Evolutionary conservation across 2,797 vertebrate species (phyloP).

Genomic region (Margarornis squamiger): DNA sequence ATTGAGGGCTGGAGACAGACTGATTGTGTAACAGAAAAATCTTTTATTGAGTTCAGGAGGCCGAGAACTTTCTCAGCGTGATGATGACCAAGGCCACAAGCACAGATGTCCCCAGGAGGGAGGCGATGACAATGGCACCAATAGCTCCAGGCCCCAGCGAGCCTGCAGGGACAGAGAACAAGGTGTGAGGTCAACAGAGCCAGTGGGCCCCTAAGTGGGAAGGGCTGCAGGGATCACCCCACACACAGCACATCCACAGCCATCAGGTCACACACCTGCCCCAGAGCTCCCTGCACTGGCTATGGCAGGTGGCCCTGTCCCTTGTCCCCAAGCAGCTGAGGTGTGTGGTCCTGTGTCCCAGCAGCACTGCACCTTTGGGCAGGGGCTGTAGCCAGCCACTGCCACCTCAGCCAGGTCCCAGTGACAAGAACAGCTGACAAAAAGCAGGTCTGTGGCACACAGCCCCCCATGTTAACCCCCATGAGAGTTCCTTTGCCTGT

Average conservation of each 20-base stretch:
- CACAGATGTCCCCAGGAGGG: conserved; percentile 93
- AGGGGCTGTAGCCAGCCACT: background rate
- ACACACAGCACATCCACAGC: fast-evolving
- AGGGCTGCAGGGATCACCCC: background rate
- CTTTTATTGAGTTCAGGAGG: conserved; percentile 84
- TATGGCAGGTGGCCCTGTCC: background rate
- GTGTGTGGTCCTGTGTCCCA: background rate
- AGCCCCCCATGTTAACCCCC: background rate
- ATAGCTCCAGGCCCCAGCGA: conserved; percentile 92
- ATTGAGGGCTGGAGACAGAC: background rate
- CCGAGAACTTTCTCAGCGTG: conserved; percentile 91
- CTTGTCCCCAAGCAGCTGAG: fast-evolving
- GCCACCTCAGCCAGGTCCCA: background rate
- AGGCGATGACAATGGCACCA: conserved; percentile 93
- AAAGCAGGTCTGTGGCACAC: fast-evolving
- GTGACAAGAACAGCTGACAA: background rate
- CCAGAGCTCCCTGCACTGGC: fast-evolving
- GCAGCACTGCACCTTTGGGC: fast-evolving
- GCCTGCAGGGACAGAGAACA: conserved; percentile 72
- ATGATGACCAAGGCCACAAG: conserved; percentile 93
- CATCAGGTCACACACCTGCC: fast-evolving
- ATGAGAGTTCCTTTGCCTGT: background rate
- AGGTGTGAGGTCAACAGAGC: background rate
- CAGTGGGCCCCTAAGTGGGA: fast-evolving
- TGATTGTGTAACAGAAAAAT: background rate